Conservation (phyloP, 2,888 invertebrate genomes). For the Nomada fabriciana region DNA sequence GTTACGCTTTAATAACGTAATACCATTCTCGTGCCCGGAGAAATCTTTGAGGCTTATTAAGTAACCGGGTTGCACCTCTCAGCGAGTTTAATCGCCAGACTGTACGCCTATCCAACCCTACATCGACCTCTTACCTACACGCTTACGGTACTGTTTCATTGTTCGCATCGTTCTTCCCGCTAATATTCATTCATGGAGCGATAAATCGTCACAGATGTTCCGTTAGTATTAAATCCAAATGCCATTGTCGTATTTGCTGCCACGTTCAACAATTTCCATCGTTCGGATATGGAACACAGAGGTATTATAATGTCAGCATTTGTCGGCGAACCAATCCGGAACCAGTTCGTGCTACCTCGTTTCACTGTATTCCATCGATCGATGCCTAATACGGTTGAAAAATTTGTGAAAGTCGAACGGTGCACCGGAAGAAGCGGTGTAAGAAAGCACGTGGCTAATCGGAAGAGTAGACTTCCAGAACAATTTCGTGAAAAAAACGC, state of each 20-base stretch:
- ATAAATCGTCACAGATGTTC: conserved; percentile 27
- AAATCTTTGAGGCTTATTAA: conserved; percentile 43
- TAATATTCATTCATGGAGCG: conserved; percentile 43
- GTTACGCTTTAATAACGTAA: conserved; percentile 44
- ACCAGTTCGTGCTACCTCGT: conserved; percentile 29
- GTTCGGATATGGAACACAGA: background rate
- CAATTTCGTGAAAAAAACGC: too few relatives aligned
- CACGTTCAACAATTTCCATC: background rate
- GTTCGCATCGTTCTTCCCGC: conserved; percentile 30
- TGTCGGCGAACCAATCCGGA: conserved; percentile 7
- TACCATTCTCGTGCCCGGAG: conserved; percentile 15
- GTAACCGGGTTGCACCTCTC: conserved; percentile 55
- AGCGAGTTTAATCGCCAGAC: conserved; percentile 22
- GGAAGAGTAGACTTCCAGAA: too few relatives aligned
- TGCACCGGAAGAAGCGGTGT: background rate
- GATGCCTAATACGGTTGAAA: conserved; percentile 44
- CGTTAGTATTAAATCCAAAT: conserved; percentile 15
- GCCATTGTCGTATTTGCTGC: conserved; percentile 1
- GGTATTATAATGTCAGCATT: conserved; percentile 11
- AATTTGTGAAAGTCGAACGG: conserved; percentile 37
- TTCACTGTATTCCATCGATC: conserved; percentile 38
- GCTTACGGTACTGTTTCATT: conserved; percentile 25
- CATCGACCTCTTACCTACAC: conserved; percentile 3
- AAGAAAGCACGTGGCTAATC: too few relatives aligned
- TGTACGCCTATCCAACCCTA: conserved; percentile 5